A percentile compares a stretch with the other conserved stretches of the same genome.
These are phyloP conservation scores for Coelogynopora nodosa DNA, from an alignment of 2,888 invertebrate genomes.

Conservation along the genomic window DNA sequence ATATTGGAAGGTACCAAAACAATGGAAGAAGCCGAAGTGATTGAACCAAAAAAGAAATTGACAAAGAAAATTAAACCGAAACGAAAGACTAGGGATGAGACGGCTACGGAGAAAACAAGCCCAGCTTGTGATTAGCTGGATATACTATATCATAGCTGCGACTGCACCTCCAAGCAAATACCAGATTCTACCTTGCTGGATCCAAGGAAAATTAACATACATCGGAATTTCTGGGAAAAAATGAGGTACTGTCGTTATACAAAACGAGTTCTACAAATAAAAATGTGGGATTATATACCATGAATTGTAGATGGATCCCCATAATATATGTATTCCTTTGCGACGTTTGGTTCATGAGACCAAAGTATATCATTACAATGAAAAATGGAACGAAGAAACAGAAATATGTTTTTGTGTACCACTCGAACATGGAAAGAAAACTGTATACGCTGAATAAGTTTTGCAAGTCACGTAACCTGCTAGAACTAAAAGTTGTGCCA, in stretches of 20 bases:
- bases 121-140: slow-evolving; percentile 15
- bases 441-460: slow-evolving; percentile 20
- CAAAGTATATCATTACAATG: not conserved
- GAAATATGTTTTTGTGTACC: slow-evolving; percentile 7
- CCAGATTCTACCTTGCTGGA: slow-evolving; percentile 20
- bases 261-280: slow-evolving; percentile 22
- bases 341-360: slow-evolving; percentile 24
- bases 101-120: slow-evolving; percentile 13
- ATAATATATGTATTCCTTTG: not conserved
- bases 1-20: not conserved
- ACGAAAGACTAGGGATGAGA: not conserved
- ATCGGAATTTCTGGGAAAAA: slow-evolving; percentile 4
- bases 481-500: not conserved
- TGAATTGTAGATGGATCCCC: slow-evolving; percentile 1
- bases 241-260: not conserved
- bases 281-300: slow-evolving; percentile 3
- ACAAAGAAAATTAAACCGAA: slow-evolving; percentile 26
- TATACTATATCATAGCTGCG: not conserved
- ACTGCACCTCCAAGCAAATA: not conserved
- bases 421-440: slow-evolving; percentile 18
- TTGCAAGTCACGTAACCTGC: slow-evolving; percentile 14
- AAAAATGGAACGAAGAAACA: slow-evolving; percentile 12
- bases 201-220: slow-evolving; percentile 11
- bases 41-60: slow-evolving; percentile 19
- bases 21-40: not conserved